Evolutionary conservation across 2,888 invertebrate genomes (phyloP).

Genomic region (Galeruca laticollis): DNA sequence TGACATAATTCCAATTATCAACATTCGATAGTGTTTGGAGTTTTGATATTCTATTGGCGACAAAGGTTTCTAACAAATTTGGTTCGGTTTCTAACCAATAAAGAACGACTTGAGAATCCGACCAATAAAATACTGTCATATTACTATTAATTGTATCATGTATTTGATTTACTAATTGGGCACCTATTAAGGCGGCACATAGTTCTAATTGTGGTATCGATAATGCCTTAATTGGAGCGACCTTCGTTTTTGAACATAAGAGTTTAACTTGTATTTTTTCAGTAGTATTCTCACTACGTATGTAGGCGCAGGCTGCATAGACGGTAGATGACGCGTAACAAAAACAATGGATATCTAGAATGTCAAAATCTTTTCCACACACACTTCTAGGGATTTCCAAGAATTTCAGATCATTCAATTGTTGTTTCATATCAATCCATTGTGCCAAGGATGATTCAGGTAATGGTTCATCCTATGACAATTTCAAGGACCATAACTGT

Average conservation of each 20-base stretch:
- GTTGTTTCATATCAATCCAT: too few species aligned
- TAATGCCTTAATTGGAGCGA: background rate
- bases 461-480: too few species aligned
- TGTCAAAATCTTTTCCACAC: background rate
- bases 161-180: background rate
- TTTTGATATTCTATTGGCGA: too few species aligned
- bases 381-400: conserved; percentile 1
- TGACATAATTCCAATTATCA: too few species aligned
- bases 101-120: too few species aligned
- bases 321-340: background rate
- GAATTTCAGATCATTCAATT: background rate
- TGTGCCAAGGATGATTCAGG: too few species aligned
- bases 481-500: too few species aligned
- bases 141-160: background rate
- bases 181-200: background rate
- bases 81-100: too few species aligned
- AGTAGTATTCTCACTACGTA: background rate
- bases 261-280: background rate
- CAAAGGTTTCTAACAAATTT: too few species aligned
- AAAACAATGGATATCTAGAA: conserved; percentile 4
- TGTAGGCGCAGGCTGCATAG: too few species aligned
- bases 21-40: too few species aligned
- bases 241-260: background rate
- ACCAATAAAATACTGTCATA: too few species aligned
- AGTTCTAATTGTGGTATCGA: background rate